A percentile compares a stretch with the other conserved stretches of the same genome.
phyloP scores from a whole-genome alignment of 2,888 invertebrate species.

The Drosophila pseudotakahashii region DNA sequence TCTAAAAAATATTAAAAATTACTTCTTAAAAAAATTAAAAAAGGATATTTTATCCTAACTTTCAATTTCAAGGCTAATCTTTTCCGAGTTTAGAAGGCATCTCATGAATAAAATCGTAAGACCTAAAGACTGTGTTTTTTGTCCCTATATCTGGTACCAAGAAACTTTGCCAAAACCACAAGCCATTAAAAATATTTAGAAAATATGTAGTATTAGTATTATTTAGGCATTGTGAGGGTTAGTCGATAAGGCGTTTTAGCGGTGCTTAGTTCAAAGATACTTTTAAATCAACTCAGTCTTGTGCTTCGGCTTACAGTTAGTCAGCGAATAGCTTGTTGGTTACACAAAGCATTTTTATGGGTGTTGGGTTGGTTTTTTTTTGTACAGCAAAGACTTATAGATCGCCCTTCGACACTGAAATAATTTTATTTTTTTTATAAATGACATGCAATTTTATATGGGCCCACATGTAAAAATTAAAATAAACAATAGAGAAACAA shows the following conservation, averaged over 20 bases:
- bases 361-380: constrained; percentile 18
- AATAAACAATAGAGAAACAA: constrained; percentile 30
- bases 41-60: too few relatives aligned
- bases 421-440: not conserved
- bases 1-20: too few relatives aligned
- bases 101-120: not conserved
- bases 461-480: constrained; percentile 31
- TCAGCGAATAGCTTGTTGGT: constrained; percentile 21
- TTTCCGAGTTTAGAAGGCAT: not conserved
- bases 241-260: constrained; percentile 30
- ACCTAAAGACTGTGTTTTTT: not conserved
- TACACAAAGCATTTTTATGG: constrained; percentile 23
- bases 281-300: constrained; percentile 24
- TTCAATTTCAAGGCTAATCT: too few relatives aligned
- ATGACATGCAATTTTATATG: constrained; percentile 27
- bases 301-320: constrained; percentile 30
- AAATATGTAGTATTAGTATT: constrained; percentile 31
- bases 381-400: constrained; percentile 3
- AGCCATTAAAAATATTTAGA: constrained; percentile 31
- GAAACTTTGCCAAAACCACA: constrained; percentile 49
- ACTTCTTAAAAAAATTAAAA: too few relatives aligned
- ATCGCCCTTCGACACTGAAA: constrained; percentile 4
- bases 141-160: constrained; percentile 18
- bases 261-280: constrained; percentile 41
- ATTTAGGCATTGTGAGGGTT: constrained; percentile 29